Evolutionary conservation across 1,140 invertebrate species (phyloP).

Genomic region (Plutomurus gul): DNA sequence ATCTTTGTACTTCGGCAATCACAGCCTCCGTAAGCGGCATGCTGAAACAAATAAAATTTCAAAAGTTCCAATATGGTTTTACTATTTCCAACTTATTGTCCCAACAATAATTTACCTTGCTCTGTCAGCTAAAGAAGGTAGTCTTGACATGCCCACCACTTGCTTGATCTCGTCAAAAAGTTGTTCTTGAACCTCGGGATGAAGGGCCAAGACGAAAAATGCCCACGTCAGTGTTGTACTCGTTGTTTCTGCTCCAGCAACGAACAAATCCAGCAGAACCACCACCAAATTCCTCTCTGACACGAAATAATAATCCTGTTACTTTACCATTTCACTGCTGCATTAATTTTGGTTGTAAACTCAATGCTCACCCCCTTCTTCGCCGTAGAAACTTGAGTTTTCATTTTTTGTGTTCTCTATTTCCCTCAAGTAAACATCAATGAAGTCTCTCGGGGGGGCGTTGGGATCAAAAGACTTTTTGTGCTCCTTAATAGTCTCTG

Average conservation of each 20-base stretch:
- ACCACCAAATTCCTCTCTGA: not conserved
- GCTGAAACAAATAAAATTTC: not conserved
- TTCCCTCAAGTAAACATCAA: conserved; percentile 42
- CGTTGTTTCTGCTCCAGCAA: conserved; percentile 64
- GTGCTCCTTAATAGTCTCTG: conserved; percentile 5
- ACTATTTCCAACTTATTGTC: not conserved
- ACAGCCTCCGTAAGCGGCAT: conserved; percentile 55
- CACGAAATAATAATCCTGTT: not conserved
- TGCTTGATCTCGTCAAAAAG: conserved; percentile 69
- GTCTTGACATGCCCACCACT: conserved; percentile 59
- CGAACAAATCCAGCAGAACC: conserved; percentile 26
- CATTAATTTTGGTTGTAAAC: not conserved
- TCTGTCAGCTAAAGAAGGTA: conserved; percentile 58
- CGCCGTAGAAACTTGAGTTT: conserved; percentile 34
- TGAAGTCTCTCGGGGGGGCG: conserved; percentile 30
- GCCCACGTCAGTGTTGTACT: conserved; percentile 72
- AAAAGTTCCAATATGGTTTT: not conserved
- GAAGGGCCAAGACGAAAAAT: conserved; percentile 68
- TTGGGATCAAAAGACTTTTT: conserved; percentile 20
- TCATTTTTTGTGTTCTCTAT: conserved; percentile 37
- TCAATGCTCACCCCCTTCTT: not conserved
- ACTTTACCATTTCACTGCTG: not conserved
- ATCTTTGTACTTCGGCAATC: conserved; percentile 52
- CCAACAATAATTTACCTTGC: conserved; percentile 49
- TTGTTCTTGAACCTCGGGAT: conserved; percentile 70